phyloP scores from a whole-genome alignment of 2,888 invertebrate genomes.

The Hirtodrosophila confusa region DNA sequence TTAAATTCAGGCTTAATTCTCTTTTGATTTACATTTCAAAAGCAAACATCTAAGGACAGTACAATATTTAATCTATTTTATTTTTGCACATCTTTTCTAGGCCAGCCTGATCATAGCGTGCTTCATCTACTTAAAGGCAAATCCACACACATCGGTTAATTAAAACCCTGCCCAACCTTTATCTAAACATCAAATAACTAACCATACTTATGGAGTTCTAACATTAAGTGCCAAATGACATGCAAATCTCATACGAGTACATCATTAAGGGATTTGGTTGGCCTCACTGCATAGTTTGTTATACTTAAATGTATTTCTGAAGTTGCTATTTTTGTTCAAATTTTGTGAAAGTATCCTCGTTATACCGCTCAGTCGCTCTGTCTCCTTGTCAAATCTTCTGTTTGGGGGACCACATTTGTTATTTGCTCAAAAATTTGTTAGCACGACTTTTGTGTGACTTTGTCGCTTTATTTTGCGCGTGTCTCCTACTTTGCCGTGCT shows the following conservation, averaged over 20 bases:
- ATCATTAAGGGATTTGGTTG: conserved; percentile 3
- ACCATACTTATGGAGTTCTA: not conserved
- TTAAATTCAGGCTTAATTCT: no score
- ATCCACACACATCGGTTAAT: conserved; percentile 33
- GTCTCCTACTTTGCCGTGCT: conserved; percentile 30
- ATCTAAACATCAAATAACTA: not conserved
- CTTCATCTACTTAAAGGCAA: not conserved
- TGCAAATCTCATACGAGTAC: conserved; percentile 51
- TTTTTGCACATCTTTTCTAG: no score
- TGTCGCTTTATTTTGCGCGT: conserved; percentile 55
- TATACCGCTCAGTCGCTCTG: conserved; percentile 14
- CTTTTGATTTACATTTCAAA: no score
- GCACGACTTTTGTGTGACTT: conserved; percentile 67
- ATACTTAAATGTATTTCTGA: not conserved
- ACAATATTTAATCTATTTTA: no score
- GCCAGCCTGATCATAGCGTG: no score
- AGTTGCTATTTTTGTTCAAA: conserved; percentile 2
- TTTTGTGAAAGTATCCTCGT: conserved; percentile 17
- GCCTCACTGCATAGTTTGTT: not conserved
- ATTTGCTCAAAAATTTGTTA: conserved; percentile 63
- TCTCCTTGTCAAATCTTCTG: conserved; percentile 21
- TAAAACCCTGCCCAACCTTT: conserved; percentile 26
- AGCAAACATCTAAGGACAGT: no score
- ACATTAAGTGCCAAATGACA: conserved; percentile 51
- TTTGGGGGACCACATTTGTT: conserved; percentile 49